Conservation (phyloP, 2,888 invertebrate species). For the Oscheius onirici region DNA sequence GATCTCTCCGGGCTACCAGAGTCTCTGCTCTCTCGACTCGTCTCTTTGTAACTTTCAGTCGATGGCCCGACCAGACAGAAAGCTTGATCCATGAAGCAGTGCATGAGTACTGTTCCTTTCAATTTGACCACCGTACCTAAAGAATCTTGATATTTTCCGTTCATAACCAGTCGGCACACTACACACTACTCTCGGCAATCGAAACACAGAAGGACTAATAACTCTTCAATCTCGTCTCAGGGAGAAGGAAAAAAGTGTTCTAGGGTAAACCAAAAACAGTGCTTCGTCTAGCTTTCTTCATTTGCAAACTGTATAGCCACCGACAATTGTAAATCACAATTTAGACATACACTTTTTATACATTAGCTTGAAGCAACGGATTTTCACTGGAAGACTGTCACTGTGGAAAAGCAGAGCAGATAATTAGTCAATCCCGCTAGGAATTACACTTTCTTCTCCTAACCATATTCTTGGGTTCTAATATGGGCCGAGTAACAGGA, state of each 20-base stretch:
- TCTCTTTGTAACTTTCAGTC: constrained; percentile 90
- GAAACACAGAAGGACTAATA: constrained; percentile 16
- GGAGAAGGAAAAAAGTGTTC: not conserved
- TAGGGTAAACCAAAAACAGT: not conserved
- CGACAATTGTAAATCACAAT: too few relatives aligned
- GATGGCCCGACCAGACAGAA: constrained; percentile 90
- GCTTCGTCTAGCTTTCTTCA: too few relatives aligned
- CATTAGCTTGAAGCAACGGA: too few relatives aligned
- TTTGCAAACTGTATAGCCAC: too few relatives aligned
- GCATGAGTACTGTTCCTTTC: constrained; percentile 90
- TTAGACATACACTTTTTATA: too few relatives aligned
- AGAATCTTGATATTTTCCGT: constrained; percentile 51
- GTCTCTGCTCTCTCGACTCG: constrained; percentile 74
- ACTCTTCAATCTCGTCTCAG: not conserved
- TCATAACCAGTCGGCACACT: constrained; percentile 3
- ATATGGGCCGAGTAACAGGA: too few relatives aligned
- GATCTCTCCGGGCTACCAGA: constrained; percentile 56
- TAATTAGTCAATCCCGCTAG: too few relatives aligned
- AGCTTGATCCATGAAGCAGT: constrained; percentile 94
- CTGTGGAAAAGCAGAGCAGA: too few relatives aligned
- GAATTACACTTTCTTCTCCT: too few relatives aligned
- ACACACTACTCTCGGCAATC: constrained; percentile 31
- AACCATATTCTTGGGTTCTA: too few relatives aligned
- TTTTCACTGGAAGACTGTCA: too few relatives aligned
- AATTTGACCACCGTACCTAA: constrained; percentile 92